Evolutionary conservation across 1,140 invertebrate genomes (phyloP).

Genomic region (Whitmania pigra): DNA sequence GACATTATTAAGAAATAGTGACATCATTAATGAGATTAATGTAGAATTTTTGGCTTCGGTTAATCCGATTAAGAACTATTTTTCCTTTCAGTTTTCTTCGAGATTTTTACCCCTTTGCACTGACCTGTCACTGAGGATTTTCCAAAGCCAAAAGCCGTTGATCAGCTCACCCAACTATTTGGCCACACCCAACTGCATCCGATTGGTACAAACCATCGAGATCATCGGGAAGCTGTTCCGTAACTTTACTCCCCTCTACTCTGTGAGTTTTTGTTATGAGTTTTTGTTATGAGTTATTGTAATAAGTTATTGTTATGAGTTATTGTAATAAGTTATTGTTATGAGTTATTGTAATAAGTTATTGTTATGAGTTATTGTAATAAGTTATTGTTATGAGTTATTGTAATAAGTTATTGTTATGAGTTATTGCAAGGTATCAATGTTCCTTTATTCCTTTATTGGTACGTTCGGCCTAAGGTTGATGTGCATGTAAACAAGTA

Average conservation of each 20-base stretch:
- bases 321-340: not conserved
- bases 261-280: conserved; percentile 6
- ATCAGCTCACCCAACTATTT: not conserved
- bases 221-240: not conserved
- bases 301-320: not conserved
- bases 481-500: too few species aligned
- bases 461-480: too few species aligned
- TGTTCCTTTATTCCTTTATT: too few species aligned
- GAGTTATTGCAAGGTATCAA: not conserved
- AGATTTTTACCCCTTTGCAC: conserved; percentile 14
- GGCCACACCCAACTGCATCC: not conserved
- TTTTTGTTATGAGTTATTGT: not conserved
- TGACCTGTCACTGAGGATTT: not conserved
- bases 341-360: too few species aligned
- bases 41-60: too few species aligned
- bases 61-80: too few species aligned
- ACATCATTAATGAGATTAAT: too few species aligned
- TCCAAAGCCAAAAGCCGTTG: conserved; percentile 4
- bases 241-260: not conserved
- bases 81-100: too few species aligned
- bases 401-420: too few species aligned
- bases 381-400: too few species aligned
- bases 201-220: conserved; percentile 5
- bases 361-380: too few species aligned
- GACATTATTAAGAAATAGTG: too few species aligned